Evolutionary conservation across 1,140 invertebrate species (phyloP).

Genomic region (Steinernema khuongi): DNA sequence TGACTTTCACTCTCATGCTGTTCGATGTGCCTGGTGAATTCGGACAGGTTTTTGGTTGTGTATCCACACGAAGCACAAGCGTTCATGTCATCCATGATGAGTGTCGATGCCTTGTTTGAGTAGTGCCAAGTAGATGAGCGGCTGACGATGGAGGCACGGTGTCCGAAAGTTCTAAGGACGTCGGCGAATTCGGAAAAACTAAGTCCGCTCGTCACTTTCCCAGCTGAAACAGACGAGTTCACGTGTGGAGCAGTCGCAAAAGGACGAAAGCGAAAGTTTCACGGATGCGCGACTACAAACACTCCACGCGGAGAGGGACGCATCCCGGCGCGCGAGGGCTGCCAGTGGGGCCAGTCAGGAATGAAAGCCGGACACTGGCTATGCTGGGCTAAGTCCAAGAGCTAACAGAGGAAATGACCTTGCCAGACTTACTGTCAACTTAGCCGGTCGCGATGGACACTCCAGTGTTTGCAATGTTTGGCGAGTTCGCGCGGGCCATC

Average conservation of each 20-base stretch:
- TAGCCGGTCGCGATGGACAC: slow-evolving; percentile 14
- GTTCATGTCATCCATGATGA: slow-evolving; percentile 36
- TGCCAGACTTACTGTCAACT: slow-evolving; percentile 16
- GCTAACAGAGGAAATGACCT: slow-evolving; percentile 16
- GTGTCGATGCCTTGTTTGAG: no score
- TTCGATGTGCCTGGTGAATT: slow-evolving; percentile 37
- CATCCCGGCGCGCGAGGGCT: not conserved
- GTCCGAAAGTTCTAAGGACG: no score
- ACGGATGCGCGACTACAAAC: not conserved
- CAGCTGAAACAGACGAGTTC: not conserved
- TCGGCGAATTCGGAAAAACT: not conserved
- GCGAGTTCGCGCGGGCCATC: slow-evolving; percentile 11
- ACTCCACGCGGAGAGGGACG: not conserved
- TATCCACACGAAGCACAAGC: slow-evolving; percentile 37
- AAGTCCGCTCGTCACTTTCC: not conserved
- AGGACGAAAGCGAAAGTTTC: not conserved
- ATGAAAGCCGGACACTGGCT: not conserved
- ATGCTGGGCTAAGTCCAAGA: slow-evolving; percentile 12
- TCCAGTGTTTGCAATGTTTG: slow-evolving; percentile 13
- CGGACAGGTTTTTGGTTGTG: slow-evolving; percentile 29
- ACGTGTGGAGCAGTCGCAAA: not conserved
- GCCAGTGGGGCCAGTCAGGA: not conserved
- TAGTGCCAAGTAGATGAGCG: no score
- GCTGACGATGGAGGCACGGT: no score
- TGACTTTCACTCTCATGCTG: slow-evolving; percentile 25